Conservation (phyloP, 2,888 invertebrate genomes). For the Phanerotoma sp. region DNA sequence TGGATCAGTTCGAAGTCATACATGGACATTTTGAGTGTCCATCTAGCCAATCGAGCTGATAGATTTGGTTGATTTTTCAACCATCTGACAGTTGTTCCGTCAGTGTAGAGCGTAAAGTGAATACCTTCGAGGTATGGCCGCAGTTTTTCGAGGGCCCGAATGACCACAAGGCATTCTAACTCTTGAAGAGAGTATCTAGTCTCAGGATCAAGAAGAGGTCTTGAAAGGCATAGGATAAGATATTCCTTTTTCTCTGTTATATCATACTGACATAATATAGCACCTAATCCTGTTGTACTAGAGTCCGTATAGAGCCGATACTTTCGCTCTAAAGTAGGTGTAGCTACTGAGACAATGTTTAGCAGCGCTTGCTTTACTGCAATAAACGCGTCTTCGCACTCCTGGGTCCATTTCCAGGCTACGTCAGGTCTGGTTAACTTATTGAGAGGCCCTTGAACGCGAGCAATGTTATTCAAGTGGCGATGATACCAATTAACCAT, state of each 20-base stretch:
- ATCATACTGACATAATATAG: slow-evolving; percentile 16
- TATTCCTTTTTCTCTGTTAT: slow-evolving; percentile 15
- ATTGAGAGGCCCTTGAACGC: slow-evolving; percentile 21
- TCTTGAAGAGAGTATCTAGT: slow-evolving; percentile 28
- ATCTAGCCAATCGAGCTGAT: too few relatives aligned
- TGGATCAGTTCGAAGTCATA: too few relatives aligned
- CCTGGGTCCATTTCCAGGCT: too few relatives aligned
- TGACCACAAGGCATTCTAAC: slow-evolving; percentile 36
- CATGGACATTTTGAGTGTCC: too few relatives aligned
- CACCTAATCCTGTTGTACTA: slow-evolving; percentile 24
- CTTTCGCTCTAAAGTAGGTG: slow-evolving; percentile 19
- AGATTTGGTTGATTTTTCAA: too few relatives aligned
- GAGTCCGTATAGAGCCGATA: slow-evolving; percentile 33
- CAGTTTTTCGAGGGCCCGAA: slow-evolving; percentile 33
- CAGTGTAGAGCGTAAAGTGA: too few relatives aligned
- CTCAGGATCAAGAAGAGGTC: slow-evolving; percentile 19
- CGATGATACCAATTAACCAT: slow-evolving; percentile 29
- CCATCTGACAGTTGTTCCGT: too few relatives aligned
- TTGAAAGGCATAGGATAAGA: slow-evolving; percentile 28
- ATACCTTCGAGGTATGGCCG: slow-evolving; percentile 36
- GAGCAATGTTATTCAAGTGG: slow-evolving; percentile 19
- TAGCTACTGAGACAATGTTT: background rate
- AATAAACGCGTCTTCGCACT: too few relatives aligned
- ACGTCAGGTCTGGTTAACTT: slow-evolving; percentile 18
- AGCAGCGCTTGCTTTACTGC: background rate